Percentiles rank a stretch among this genome's conserved stretches.
These are phyloP conservation scores for Carapus acus DNA, from an alignment of 2,797 vertebrate species.

Conservation along the genomic window DNA sequence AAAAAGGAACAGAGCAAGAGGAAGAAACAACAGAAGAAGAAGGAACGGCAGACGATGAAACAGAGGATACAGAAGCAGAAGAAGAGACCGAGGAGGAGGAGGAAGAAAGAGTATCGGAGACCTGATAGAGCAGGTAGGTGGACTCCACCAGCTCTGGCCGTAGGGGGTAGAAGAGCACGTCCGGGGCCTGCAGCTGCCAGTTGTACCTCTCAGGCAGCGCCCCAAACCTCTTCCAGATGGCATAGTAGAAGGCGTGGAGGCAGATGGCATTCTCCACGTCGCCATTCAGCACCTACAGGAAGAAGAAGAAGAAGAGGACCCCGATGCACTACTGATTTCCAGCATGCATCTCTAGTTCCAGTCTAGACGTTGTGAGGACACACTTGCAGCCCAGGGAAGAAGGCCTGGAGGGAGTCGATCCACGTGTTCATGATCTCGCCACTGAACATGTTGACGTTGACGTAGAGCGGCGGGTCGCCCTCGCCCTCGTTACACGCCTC, in stretches of 20 bases:
- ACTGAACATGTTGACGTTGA: conserved; percentile 98
- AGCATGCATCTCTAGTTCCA: too few species aligned
- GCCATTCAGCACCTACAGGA: conserved; percentile 86
- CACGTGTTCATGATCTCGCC: conserved; percentile 99
- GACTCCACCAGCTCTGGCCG: conserved; percentile 96
- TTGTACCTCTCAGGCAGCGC: conserved; percentile 96
- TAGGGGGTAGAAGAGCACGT: conserved; percentile 93
- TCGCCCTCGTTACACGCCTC: conserved; percentile 96
- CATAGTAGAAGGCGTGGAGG: conserved; percentile 97
- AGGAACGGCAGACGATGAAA: too few species aligned
- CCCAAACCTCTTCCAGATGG: conserved; percentile 97
- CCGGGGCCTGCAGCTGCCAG: conserved; percentile 96
- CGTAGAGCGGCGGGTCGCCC: conserved; percentile 93
- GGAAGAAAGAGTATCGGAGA: conserved; percentile 59
- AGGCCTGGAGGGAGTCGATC: conserved; percentile 99
- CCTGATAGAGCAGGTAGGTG: conserved; percentile 97
- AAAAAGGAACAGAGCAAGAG: too few species aligned
- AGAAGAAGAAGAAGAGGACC: not conserved
- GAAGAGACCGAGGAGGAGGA: too few species aligned
- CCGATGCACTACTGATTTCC: not conserved
- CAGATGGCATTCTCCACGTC: conserved; percentile 98
- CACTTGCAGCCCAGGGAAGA: conserved; percentile 96
- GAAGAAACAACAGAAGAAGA: too few species aligned
- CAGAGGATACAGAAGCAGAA: too few species aligned
- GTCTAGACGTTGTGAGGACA: too few species aligned